Evolutionary conservation across 92 coral and sea anemone genomes (phyloP).

Genomic region (Heteractis magnifica): DNA sequence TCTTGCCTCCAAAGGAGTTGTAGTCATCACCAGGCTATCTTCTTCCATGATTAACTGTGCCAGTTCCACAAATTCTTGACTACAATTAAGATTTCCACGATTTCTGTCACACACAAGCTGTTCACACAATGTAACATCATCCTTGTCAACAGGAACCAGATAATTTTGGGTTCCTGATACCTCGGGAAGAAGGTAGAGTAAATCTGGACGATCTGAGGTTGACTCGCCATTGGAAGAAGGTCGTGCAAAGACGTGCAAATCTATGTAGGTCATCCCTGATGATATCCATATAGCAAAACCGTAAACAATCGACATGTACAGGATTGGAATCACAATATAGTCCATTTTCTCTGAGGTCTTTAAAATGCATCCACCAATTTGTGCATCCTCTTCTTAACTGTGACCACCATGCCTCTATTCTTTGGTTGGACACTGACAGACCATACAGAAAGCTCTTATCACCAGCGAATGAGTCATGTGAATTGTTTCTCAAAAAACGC

Average conservation of each 20-base stretch:
- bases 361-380: constrained; percentile 36
- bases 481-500: constrained; percentile 23
- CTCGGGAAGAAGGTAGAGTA: constrained; percentile 56
- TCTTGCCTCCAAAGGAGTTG: constrained; percentile 53
- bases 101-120: constrained; percentile 51
- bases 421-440: constrained; percentile 29
- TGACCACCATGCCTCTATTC: constrained; percentile 42
- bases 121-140: constrained; percentile 42
- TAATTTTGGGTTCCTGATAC: constrained; percentile 49
- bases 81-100: constrained; percentile 43
- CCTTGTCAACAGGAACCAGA: constrained; percentile 40
- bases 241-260: constrained; percentile 59
- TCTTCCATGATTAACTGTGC: constrained; percentile 63
- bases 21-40: constrained; percentile 48
- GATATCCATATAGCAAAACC: constrained; percentile 58
- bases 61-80: constrained; percentile 56
- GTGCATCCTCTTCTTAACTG: constrained; percentile 17
- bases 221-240: constrained; percentile 49
- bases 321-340: constrained; percentile 47
- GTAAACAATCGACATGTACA: constrained; percentile 49
- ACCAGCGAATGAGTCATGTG: too few species aligned
- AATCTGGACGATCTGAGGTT: constrained; percentile 48
- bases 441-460: constrained; percentile 35
- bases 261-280: constrained; percentile 47
- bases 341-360: constrained; percentile 54